These are phyloP conservation scores for Paramormyrops hopkinsi DNA, from an alignment of 2,797 vertebrate genomes.

Conservation along the genomic window DNA sequence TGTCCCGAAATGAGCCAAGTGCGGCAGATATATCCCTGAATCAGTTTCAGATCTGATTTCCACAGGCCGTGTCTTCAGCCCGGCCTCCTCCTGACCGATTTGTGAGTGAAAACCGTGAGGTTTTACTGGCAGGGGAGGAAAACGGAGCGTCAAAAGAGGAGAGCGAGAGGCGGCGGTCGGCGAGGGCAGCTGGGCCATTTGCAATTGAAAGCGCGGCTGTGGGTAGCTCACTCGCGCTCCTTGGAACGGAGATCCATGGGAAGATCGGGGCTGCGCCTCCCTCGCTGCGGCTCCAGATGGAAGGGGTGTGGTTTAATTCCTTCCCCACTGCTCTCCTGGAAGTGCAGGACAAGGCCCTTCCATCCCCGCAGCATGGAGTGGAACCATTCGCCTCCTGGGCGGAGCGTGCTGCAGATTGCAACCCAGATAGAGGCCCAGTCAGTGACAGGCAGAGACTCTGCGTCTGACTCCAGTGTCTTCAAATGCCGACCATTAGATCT, in stretches of 20 bases:
- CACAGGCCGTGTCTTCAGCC: not conserved
- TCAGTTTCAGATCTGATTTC: slow-evolving; percentile 8
- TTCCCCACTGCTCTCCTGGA: slow-evolving; percentile 36
- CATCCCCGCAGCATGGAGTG: slow-evolving; percentile 24
- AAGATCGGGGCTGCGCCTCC: not conserved
- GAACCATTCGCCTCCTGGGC: slow-evolving; percentile 22
- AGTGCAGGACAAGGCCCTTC: slow-evolving; percentile 28
- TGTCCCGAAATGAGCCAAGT: not conserved
- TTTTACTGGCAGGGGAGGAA: not conserved
- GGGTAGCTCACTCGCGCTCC: not conserved
- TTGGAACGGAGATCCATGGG: not conserved
- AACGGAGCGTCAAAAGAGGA: not conserved
- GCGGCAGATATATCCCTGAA: too few species aligned
- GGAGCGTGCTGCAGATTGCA: slow-evolving; percentile 26
- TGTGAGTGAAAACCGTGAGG: not conserved
- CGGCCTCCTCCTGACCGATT: not conserved
- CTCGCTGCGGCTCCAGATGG: slow-evolving; percentile 38
- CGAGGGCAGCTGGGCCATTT: not conserved
- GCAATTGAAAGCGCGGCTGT: not conserved
- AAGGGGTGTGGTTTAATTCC: slow-evolving; percentile 33
- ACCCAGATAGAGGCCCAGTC: slow-evolving; percentile 31
- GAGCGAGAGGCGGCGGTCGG: not conserved
- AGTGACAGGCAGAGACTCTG: slow-evolving; percentile 36
- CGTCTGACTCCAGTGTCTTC: not conserved
- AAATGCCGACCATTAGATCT: not conserved